These are phyloP conservation scores for Apamea monoglypha DNA, from an alignment of 2,888 invertebrate species.

Conservation along the genomic window DNA sequence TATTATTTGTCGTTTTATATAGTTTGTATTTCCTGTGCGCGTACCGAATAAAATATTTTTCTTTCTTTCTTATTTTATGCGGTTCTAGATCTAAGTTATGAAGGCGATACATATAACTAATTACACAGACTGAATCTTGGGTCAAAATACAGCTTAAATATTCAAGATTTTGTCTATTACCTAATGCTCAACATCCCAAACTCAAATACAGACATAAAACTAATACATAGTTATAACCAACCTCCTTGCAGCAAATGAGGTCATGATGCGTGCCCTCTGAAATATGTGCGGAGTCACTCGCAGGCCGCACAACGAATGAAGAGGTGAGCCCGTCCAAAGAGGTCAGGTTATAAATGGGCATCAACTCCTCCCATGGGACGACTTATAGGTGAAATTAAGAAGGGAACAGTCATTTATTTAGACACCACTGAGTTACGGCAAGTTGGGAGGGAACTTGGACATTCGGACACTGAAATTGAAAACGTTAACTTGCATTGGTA, in stretches of 20 bases:
- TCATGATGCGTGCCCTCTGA: slow-evolving; percentile 42
- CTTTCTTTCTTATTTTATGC: background rate
- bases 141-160: background rate
- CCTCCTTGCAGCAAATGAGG: slow-evolving; percentile 35
- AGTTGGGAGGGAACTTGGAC: background rate
- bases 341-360: slow-evolving; percentile 50
- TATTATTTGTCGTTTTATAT: background rate
- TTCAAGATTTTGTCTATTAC: background rate
- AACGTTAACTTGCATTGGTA: background rate
- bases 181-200: slow-evolving; percentile 5
- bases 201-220: slow-evolving; percentile 31
- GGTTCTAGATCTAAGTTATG: background rate
- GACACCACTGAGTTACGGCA: slow-evolving; percentile 23
- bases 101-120: background rate
- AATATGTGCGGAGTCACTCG: slow-evolving; percentile 55
- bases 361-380: slow-evolving; percentile 18
- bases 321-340: slow-evolving; percentile 29
- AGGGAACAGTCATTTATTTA: slow-evolving; percentile 21
- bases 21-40: background rate
- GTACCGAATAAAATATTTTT: background rate
- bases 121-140: background rate
- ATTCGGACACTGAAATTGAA: background rate
- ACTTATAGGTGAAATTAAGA: slow-evolving; percentile 48
- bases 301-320: slow-evolving; percentile 54
- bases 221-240: background rate